Percentiles rank a stretch among this genome's conserved stretches.
Evolutionary conservation across 2,888 invertebrate genomes (phyloP).

Genomic region (Andrena hattorfiana): DNA sequence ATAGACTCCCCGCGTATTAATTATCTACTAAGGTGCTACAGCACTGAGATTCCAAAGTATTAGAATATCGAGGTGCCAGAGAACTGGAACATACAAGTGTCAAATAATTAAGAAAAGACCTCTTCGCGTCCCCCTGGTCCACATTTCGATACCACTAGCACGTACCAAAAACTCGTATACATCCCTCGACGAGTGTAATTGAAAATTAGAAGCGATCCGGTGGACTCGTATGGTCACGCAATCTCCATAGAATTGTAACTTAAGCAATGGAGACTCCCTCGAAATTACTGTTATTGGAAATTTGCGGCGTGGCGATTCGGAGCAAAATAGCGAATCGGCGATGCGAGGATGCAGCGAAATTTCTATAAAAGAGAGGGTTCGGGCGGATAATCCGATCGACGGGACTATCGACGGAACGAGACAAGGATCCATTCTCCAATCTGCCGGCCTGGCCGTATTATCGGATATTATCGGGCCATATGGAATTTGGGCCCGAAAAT

Average conservation of each 20-base stretch:
- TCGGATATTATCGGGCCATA: constrained; percentile 83
- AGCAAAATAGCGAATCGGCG: background rate
- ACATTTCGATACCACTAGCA: background rate
- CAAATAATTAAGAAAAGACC: too few species aligned
- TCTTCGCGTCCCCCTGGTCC: too few species aligned
- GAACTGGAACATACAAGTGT: too few species aligned
- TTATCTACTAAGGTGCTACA: too few species aligned
- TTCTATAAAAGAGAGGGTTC: constrained; percentile 4
- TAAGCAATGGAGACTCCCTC: background rate
- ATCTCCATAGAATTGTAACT: background rate
- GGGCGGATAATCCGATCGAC: constrained; percentile 20
- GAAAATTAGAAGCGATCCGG: constrained; percentile 3
- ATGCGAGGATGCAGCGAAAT: constrained; percentile 1
- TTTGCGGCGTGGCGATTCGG: background rate
- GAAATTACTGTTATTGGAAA: constrained; percentile 26
- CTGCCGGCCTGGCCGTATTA: constrained; percentile 71
- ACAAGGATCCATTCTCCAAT: constrained; percentile 43
- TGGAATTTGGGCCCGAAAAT: constrained; percentile 83
- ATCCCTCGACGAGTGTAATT: background rate
- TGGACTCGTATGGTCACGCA: background rate
- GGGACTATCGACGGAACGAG: constrained; percentile 17
- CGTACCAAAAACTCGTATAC: background rate
- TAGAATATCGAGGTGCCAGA: too few species aligned
- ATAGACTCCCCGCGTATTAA: too few species aligned
- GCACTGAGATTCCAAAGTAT: too few species aligned